Evolutionary conservation across 2,888 invertebrate genomes (phyloP), one percentile per base, ranked within the genome.

Genomic region (Entomobrya multifasciata): DNA sequence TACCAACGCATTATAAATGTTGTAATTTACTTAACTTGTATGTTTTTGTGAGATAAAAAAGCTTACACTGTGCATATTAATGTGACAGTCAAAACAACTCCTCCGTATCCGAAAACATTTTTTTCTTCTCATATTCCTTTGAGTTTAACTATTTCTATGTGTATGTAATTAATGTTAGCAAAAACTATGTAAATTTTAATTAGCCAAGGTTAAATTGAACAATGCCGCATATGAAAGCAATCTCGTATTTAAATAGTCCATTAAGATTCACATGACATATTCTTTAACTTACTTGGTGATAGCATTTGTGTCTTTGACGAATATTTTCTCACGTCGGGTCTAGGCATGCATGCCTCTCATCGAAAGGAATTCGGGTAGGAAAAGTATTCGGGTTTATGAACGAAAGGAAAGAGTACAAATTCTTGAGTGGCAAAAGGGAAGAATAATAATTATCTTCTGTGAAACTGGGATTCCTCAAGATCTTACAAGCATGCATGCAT

Each of bases 371-470:
- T 77, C 77, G 57, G 57, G 60, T n/a, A n/a, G n/a, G 15, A 44
- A 13, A 70, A 20, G 11, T 25, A 25, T 62, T n/a, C 27, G 4
- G 6, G 62, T 62, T 11, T 49, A 49, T 49, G 49, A 10, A 49
- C 10, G 49, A n/a, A n/a, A n/a, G n/a, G n/a, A n/a, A n/a, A n/a
- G n/a, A n/a, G n/a, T n/a, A n/a, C n/a, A 79, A 62, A 79, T 79
- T 79, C 79, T 79, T 79, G 79, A 79, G 79, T 79, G 79, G 79
- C 79, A 79, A 79, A 79, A 79, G 79, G 67, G 70, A 80, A 80
- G 83, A 78, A 86, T 89, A 90, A 89, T 90, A 90, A 90, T 90
- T 89, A 90, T 88, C 88, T n/a, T n/a, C n/a, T n/a, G n/a, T n/a
- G n/a, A n/a, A n/a, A n/a, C n/a, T 62, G 85, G 84, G 90, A 90